phyloP scores from a whole-genome alignment of 2,113 vertebrate genomes.

The Hyperoodon ampullatus region DNA sequence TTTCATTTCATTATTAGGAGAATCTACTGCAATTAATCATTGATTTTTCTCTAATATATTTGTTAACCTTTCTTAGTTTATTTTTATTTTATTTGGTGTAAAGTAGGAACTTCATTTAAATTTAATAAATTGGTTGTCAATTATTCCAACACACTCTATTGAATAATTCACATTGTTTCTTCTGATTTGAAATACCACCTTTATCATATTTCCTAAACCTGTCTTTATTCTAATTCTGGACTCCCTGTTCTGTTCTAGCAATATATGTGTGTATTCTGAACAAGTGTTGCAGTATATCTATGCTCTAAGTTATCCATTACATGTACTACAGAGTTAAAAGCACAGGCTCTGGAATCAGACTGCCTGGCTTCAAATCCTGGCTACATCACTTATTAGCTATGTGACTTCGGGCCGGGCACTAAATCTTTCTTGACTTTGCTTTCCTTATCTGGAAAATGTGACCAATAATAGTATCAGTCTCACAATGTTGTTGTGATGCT shows the following conservation, averaged over 20 bases:
- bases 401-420: background rate
- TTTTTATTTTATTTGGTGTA: background rate
- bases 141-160: background rate
- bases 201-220: background rate
- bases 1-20: background rate
- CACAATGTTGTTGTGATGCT: background rate
- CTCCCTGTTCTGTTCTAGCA: background rate
- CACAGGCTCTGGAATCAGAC: background rate
- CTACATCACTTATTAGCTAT: background rate
- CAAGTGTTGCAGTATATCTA: background rate
- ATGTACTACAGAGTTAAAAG: background rate
- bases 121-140: background rate
- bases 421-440: background rate
- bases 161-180: background rate
- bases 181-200: background rate
- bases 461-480: background rate
- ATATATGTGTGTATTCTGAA: background rate
- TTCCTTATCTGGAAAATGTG: background rate
- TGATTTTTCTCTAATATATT: background rate
- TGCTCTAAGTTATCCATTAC: background rate
- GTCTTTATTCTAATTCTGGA: background rate
- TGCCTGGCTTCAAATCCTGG: background rate
- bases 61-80: background rate
- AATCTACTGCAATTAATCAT: background rate
- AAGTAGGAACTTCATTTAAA: conserved; percentile 8